Evolutionary conservation across 2,797 vertebrate genomes (phyloP), one percentile per base, ranked within the genome.

Genomic region (Mus minutoides): DNA sequence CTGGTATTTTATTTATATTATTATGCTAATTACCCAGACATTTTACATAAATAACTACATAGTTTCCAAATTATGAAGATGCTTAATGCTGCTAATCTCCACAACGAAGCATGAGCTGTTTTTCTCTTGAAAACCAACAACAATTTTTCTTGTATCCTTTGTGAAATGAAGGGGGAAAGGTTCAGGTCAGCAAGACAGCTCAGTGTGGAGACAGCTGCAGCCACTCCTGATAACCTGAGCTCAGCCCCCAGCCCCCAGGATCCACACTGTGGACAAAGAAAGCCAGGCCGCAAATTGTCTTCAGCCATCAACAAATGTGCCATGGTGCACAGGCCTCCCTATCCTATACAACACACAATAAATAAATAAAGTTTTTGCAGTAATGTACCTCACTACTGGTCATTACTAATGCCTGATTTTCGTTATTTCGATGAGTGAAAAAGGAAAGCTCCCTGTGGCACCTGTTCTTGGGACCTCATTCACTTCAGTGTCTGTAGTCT

Each of bases 11-110:
- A 40, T 82, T 92, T 88, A 84, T 84, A 88, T 86, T 86, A 79
- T 52, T 77, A 95, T 54, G 84, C 29, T 64, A 86, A 87, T 85
- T 37, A 88, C 11, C 16, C 40, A 79, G 71, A 71, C 46, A 37
- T 58, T 94, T 52, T 83, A 75, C 58, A 60, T 40, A 87, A 31
- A 80, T 71, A 80, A 58, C 49, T 88, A 77, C 60, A 77, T 69
- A 64, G 83, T 69, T 91, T 80, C 71, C 88, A 88, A 92, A 76
- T 97, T 94, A 90, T 78, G 76, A 92, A 95, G 73, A 56, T 76
- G 86, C 58, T 76, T 56, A n/a, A 69, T 76, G n/a, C 86, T 58
- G 78, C n/a, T 76, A 58, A 67, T 94, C 34, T 92, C 58, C 69
- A 49, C 87, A 71, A 67, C 37, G 90, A 90, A 90, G 11, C n/a